Evolutionary conservation across 2,888 invertebrate species (phyloP).

Genomic region (Habrosyne pyritoides): DNA sequence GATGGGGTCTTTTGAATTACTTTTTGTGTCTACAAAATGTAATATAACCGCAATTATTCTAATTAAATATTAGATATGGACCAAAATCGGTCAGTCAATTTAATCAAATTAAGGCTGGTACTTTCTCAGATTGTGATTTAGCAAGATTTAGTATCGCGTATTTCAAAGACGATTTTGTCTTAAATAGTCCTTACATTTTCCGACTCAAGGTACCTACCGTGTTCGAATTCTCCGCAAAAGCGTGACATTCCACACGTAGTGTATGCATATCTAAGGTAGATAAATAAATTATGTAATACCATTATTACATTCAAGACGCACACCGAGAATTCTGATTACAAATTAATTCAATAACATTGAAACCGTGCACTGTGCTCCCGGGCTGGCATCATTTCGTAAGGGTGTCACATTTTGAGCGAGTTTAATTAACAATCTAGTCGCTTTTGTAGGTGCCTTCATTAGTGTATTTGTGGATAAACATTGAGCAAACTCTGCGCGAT

Average conservation of each 20-base stretch:
- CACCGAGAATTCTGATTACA: constrained; percentile 80
- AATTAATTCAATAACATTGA: constrained; percentile 82
- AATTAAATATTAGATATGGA: constrained; percentile 53
- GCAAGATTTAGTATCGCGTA: not conserved
- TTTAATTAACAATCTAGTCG: constrained; percentile 84
- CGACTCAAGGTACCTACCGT: not conserved
- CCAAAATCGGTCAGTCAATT: constrained; percentile 22
- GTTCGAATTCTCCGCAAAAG: not conserved
- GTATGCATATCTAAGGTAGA: constrained; percentile 21
- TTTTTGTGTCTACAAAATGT: constrained; percentile 71
- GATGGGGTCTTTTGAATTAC: constrained; percentile 78
- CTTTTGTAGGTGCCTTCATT: constrained; percentile 83
- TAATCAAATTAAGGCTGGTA: constrained; percentile 10
- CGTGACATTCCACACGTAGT: constrained; percentile 9
- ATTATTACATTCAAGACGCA: constrained; percentile 74
- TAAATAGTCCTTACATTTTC: not conserved
- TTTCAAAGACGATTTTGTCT: not conserved
- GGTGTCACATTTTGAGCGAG: constrained; percentile 83
- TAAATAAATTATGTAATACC: constrained; percentile 60
- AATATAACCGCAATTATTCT: constrained; percentile 65
- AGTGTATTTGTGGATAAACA: constrained; percentile 83
- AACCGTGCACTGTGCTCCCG: constrained; percentile 78
- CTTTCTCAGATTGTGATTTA: not conserved
- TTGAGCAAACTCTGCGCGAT: constrained; percentile 68
- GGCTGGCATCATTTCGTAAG: constrained; percentile 78